Base-by-base conservation (phyloP, 1,140 invertebrate genomes). In the Hyphantria cunea region DNA sequence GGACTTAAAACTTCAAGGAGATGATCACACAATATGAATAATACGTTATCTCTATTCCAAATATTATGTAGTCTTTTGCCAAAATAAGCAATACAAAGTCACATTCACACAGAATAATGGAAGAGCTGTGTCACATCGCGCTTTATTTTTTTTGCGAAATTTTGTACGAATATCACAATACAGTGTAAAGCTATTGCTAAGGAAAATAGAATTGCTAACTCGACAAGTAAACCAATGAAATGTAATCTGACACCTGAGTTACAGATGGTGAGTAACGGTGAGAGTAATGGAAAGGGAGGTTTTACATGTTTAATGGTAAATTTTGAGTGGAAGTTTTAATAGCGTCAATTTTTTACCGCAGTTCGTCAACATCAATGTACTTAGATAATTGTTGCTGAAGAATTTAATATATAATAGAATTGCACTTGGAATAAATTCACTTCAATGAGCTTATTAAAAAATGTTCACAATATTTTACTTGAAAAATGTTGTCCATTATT, bases 221-320 rank as follows among this genome's bases (percentile, higher is more conserved):
- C n/a, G 58, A 44, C 58, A 52, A 44, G 48, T 52, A 61, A 51
- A 52, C 49, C 59, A 61, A 61, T 61, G 45, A 61, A 45, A 45
- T 52, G 49, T 51, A 61, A 58, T 53, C 52, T 45, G 41, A 61
- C 55, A 58, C 33, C 55, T 58, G 55, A 12, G 14, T 13, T 32
- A 34, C 34, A 45, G 25, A 55, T 45, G 32, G 31, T 10, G 39
- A n/a, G 13, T 44, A 45, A 44, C 42, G 34, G 17, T 25, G 17
- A 56, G 42, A 33, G 41, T 47, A 47, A 47, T 45, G 42, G 15
- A 56, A 56, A 44, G 10, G 25, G 31, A 56, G 13, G 6, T 47
- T 9, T 11, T 34, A 45, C 13, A 25, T 32, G 7, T 55, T 45
- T 45, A 14, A 1, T 12, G n/a, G 15, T 10, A 25, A 13, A 25